Percentiles rank a stretch among this genome's conserved stretches.
Evolutionary conservation across 2,888 invertebrate genomes (phyloP).

Genomic region (Xanthostigma xanthostigma): DNA sequence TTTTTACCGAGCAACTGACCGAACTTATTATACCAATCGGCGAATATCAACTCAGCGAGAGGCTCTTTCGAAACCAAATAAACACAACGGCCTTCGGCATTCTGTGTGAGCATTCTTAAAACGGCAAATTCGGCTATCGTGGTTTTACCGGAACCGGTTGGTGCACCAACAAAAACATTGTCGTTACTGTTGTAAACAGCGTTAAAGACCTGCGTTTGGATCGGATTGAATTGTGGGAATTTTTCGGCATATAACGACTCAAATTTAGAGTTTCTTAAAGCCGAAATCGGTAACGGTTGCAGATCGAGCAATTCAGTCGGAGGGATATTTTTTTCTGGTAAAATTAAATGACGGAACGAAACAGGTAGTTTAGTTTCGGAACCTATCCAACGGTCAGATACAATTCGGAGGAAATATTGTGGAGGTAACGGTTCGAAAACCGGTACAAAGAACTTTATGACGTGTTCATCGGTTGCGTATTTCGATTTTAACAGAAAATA

Average conservation of each 20-base stretch:
- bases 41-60: constrained; percentile 75
- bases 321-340: constrained; percentile 96
- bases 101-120: constrained; percentile 64
- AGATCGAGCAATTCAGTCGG: constrained; percentile 94
- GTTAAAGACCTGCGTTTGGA: constrained; percentile 98
- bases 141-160: constrained; percentile 84
- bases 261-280: constrained; percentile 72
- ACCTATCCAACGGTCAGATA: constrained; percentile 85
- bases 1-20: constrained; percentile 61
- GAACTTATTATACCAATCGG: constrained; percentile 87
- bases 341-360: constrained; percentile 89
- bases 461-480: constrained; percentile 87
- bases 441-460: constrained; percentile 95
- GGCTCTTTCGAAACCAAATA: constrained; percentile 88
- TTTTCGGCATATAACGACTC: constrained; percentile 73
- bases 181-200: constrained; percentile 97
- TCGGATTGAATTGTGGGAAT: constrained; percentile 93
- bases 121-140: constrained; percentile 94
- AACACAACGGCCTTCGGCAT: constrained; percentile 71
- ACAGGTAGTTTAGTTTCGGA: constrained; percentile 93
- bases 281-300: constrained; percentile 90
- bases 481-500: constrained; percentile 85
- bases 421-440: constrained; percentile 97
- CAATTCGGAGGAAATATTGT: constrained; percentile 87
- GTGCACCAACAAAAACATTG: constrained; percentile 91